These are phyloP conservation scores for Anolis apletophallus DNA, from an alignment of 2,797 vertebrate genomes.

Conservation along the genomic window DNA sequence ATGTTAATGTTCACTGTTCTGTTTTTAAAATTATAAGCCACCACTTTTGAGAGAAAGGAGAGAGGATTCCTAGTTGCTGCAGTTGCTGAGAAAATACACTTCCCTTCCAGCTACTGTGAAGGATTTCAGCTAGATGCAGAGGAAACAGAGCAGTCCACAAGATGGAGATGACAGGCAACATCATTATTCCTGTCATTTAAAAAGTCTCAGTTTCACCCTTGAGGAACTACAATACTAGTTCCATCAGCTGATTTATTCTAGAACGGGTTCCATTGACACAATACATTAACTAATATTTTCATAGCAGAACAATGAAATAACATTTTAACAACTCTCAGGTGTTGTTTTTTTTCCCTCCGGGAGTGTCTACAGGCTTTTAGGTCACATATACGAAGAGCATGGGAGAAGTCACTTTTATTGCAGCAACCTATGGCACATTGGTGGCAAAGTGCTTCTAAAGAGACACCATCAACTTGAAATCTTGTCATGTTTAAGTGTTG, in stretches of 20 bases:
- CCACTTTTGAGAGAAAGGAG: too few species aligned
- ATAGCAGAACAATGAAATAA: background rate
- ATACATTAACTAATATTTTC: background rate
- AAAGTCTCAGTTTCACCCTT: too few species aligned
- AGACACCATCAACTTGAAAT: conserved; percentile 39
- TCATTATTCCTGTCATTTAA: too few species aligned
- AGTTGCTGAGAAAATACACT: too few species aligned
- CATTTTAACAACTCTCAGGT: background rate
- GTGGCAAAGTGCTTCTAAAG: conserved; percentile 28
- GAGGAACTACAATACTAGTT: too few species aligned
- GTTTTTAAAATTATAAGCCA: too few species aligned
- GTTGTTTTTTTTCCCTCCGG: background rate
- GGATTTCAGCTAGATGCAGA: too few species aligned
- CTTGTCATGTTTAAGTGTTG: conserved; percentile 8
- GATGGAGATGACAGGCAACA: too few species aligned
- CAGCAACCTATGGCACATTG: conserved; percentile 3
- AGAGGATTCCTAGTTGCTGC: background rate
- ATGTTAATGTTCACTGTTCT: too few species aligned
- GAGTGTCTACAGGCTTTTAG: background rate
- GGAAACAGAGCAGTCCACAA: too few species aligned
- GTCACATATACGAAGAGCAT: background rate
- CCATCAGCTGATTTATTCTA: too few species aligned
- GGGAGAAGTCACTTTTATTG: conserved; percentile 18
- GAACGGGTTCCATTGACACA: background rate
- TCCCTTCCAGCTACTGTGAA: too few species aligned